These are phyloP conservation scores for Meteorus colon DNA, from an alignment of 2,888 invertebrate species.

Conservation along the genomic window DNA sequence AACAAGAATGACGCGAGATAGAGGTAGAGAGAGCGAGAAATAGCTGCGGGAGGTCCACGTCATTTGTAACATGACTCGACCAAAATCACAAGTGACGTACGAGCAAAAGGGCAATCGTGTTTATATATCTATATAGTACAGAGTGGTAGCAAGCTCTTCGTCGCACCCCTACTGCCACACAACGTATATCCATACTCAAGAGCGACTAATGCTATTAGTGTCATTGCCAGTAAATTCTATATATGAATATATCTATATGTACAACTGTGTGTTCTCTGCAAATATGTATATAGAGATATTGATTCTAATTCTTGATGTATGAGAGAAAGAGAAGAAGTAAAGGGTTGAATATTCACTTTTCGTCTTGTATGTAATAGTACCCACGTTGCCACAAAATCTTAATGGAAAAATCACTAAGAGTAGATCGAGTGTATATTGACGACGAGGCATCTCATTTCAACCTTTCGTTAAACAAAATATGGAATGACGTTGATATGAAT, in stretches of 20 bases:
- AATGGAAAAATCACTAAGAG: constrained; percentile 34
- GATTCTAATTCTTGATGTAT: constrained; percentile 53
- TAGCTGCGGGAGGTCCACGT: constrained; percentile 54
- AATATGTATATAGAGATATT: constrained; percentile 70
- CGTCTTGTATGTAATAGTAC: constrained; percentile 29
- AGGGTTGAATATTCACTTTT: constrained; percentile 34
- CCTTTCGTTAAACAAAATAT: neutral
- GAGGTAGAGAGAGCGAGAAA: constrained; percentile 30
- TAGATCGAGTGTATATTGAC: neutral
- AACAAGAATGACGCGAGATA: constrained; percentile 65
- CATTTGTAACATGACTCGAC: constrained; percentile 71
- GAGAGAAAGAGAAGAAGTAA: constrained; percentile 8
- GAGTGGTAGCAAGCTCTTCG: constrained; percentile 27
- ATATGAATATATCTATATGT: neutral
- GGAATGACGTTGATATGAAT: no score
- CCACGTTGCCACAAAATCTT: constrained; percentile 17
- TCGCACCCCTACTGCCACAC: constrained; percentile 33
- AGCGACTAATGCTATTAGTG: constrained; percentile 66
- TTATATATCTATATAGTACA: constrained; percentile 40
- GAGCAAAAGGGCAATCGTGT: constrained; percentile 52
- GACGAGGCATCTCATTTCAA: neutral
- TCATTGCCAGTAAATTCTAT: constrained; percentile 65
- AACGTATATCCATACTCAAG: constrained; percentile 37
- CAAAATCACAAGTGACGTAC: constrained; percentile 63
- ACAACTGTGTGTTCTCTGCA: constrained; percentile 50